Evolutionary conservation across 2,113 vertebrate genomes (phyloP).

Genomic region (Mormyrus lacerda): DNA sequence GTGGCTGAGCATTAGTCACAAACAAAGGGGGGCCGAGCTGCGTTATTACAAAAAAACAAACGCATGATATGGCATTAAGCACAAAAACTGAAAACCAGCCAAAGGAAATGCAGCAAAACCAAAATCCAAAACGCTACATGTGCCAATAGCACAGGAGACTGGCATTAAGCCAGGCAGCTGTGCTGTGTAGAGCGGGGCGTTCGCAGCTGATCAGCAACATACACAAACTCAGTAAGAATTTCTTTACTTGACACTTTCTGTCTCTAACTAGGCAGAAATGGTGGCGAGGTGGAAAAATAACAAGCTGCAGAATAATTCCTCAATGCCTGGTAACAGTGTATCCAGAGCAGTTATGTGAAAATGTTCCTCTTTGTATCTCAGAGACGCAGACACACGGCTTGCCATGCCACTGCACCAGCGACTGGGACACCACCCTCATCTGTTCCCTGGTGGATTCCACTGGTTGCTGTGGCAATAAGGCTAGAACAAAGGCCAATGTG

Average conservation of each 20-base stretch:
- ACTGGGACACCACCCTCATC: neutral
- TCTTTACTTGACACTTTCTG: neutral
- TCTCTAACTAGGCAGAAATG: neutral
- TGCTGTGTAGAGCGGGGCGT: neutral
- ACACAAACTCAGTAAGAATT: neutral
- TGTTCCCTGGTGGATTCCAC: neutral
- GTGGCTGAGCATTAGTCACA: neutral
- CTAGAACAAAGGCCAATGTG: slow-evolving; percentile 1
- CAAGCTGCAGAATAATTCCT: neutral
- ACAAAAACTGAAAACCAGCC: neutral
- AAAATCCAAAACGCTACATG: neutral
- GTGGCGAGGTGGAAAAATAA: neutral
- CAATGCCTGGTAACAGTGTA: neutral
- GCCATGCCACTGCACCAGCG: neutral
- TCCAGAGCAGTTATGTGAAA: neutral
- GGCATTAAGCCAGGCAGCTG: neutral
- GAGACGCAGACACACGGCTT: neutral
- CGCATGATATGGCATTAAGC: neutral
- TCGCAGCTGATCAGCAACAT: neutral
- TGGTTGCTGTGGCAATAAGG: neutral
- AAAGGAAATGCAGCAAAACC: neutral
- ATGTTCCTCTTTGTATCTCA: neutral
- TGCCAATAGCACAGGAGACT: neutral
- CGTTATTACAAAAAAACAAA: neutral
- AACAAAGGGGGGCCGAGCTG: neutral